Evolutionary conservation across 2,113 vertebrate genomes (phyloP), one percentile per base, ranked within the genome.

Genomic region (Abramis brama): DNA sequence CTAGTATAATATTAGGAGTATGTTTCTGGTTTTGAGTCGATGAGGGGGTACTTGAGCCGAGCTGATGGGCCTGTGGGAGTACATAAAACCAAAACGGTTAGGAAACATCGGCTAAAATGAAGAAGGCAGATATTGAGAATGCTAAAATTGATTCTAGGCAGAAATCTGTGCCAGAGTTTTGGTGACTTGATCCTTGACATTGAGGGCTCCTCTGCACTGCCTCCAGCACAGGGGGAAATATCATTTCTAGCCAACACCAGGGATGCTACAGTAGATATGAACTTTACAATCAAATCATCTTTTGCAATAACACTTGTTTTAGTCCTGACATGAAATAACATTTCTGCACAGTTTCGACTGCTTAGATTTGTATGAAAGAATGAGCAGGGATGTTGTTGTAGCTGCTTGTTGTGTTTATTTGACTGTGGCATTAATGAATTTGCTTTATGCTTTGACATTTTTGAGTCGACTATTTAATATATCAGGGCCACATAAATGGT

Each of bases 401-500:
- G 33, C 55, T 15, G 77, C 21, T 8, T 4, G 8, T 7, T n/a
- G 30, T 73, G 21, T 39, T 83, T 83, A 25, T 73, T 57, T 83
- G 8, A 59, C 17, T 6, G 25, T 11, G 17, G 39, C n/a, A 25
- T 50, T 50, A 47, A 81, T 81, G 13, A 64, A 43, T 66, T 77
- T 55, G 52, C n/a, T 33, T 52, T 82, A 70, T 70, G 45, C 47
- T 57, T 33, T 57, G 50, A 73, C 80, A 81, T 70, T 55, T 82
- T 82, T 70, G 1, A 82, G 6, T 62, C 1, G 6, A 83, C 64
- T 71, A 57, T 83, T 70, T 59, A 43, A 83, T 73, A 23, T 17
- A 83, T 83, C 81, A 83, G 81, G 81, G 81, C 23, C 81, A 73
- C 30, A 73, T 73, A 73, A 73, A 83, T 13, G 39, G 33, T 83